Conservation (phyloP, 2,888 invertebrate species). For the Syrphus vitripennis region DNA sequence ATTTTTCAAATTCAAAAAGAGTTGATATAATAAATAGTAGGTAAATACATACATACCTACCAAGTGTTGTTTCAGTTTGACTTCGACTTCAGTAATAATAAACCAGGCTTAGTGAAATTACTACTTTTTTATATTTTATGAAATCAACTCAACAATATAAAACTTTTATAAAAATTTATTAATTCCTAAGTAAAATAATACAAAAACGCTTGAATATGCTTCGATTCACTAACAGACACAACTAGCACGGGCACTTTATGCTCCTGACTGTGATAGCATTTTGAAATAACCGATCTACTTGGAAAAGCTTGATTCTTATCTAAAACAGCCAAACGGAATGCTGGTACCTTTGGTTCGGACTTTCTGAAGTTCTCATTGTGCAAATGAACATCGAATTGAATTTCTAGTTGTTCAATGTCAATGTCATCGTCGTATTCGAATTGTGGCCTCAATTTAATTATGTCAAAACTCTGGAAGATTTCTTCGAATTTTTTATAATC, state of each 20-base stretch:
- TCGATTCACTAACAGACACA: slow-evolving; percentile 79
- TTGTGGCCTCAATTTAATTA: slow-evolving; percentile 73
- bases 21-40: too few species aligned
- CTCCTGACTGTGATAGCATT: slow-evolving; percentile 74
- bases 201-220: slow-evolving; percentile 79
- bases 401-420: slow-evolving; percentile 61
- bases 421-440: slow-evolving; percentile 43
- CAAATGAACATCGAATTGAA: slow-evolving; percentile 76
- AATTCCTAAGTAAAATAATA: slow-evolving; percentile 76
- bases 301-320: slow-evolving; percentile 75
- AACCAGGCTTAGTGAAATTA: too few species aligned
- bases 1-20: too few species aligned
- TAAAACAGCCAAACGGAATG: slow-evolving; percentile 76
- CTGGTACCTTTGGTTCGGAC: slow-evolving; percentile 75
- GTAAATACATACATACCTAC: too few species aligned
- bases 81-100: too few species aligned
- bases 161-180: not conserved
- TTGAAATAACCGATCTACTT: slow-evolving; percentile 74
- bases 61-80: too few species aligned
- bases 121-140: too few species aligned
- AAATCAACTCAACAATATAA: too few species aligned
- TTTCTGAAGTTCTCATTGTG: slow-evolving; percentile 77
- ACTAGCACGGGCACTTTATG: slow-evolving; percentile 76
- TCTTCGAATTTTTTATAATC: slow-evolving; percentile 74
- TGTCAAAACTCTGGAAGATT: slow-evolving; percentile 76